Conservation (phyloP, 2,888 invertebrate genomes). For the Thalpophila matura region DNA sequence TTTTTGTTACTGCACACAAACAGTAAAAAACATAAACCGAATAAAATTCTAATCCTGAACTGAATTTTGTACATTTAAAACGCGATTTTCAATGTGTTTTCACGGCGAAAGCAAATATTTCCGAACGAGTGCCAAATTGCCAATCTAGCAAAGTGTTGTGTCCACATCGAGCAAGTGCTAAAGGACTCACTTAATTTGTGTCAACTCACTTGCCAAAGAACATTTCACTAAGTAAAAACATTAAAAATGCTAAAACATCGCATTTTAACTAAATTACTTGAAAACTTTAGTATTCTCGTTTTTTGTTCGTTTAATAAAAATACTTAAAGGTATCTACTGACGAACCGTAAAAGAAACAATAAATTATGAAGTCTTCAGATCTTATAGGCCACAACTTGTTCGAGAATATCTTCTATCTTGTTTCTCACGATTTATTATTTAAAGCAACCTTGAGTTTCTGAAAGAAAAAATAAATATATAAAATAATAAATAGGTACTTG, state of each 20-base stretch:
- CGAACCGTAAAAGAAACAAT: slow-evolving; percentile 16
- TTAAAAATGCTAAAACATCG: slow-evolving; percentile 18
- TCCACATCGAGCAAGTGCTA: slow-evolving; percentile 71
- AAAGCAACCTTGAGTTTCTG: too few species aligned
- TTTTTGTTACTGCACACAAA: background rate
- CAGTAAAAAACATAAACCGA: background rate
- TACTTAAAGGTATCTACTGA: slow-evolving; percentile 10
- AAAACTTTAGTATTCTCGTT: slow-evolving; percentile 9
- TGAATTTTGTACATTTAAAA: slow-evolving; percentile 46
- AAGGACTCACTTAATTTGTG: slow-evolving; percentile 63
- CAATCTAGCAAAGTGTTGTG: slow-evolving; percentile 82
- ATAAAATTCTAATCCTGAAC: slow-evolving; percentile 15
- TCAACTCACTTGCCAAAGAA: slow-evolving; percentile 65
- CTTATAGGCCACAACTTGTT: slow-evolving; percentile 3
- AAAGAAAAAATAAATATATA: too few species aligned
- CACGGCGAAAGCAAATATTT: slow-evolving; percentile 67
- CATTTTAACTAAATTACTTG: slow-evolving; percentile 28
- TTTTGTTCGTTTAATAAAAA: slow-evolving; percentile 13
- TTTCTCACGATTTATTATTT: too few species aligned
- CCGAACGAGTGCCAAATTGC: slow-evolving; percentile 80
- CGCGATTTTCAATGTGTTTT: slow-evolving; percentile 57
- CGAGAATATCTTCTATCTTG: too few species aligned
- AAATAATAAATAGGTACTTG: too few species aligned
- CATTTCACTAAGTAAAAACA: slow-evolving; percentile 33
- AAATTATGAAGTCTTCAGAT: slow-evolving; percentile 2